phyloP scores from a whole-genome alignment of 2,797 vertebrate genomes.

The Acropternis orthonyx region DNA sequence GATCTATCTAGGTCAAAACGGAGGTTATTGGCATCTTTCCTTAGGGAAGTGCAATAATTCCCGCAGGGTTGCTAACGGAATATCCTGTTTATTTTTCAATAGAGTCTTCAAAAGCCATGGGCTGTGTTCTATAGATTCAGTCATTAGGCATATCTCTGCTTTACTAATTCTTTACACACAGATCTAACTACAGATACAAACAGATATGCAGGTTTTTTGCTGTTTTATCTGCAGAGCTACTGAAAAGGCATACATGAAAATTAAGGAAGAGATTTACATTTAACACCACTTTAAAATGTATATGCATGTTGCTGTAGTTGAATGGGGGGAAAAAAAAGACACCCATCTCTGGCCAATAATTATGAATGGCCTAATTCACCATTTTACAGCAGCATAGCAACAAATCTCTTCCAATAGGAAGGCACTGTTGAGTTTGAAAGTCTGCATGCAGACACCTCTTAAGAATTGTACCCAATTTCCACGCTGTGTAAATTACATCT shows the following conservation, averaged over 20 bases:
- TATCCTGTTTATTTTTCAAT: slow-evolving; percentile 64
- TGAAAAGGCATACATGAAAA: background rate
- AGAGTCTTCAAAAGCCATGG: slow-evolving; percentile 34
- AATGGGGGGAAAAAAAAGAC: background rate
- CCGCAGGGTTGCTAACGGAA: slow-evolving; percentile 58
- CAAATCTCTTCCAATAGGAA: slow-evolving; percentile 58
- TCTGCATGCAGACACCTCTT: slow-evolving; percentile 20
- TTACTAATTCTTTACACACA: slow-evolving; percentile 24
- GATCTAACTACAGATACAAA: background rate
- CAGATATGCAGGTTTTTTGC: background rate
- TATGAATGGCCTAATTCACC: slow-evolving; percentile 59
- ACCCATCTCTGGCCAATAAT: background rate
- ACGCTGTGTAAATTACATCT: slow-evolving; percentile 26
- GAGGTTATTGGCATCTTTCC: slow-evolving; percentile 67
- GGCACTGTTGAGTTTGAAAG: slow-evolving; percentile 2
- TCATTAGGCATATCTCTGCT: slow-evolving; percentile 11
- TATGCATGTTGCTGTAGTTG: background rate
- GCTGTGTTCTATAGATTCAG: slow-evolving; percentile 14
- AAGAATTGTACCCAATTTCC: slow-evolving; percentile 34
- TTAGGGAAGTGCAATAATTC: slow-evolving; percentile 57
- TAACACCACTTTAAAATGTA: background rate
- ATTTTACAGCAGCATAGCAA: slow-evolving; percentile 56
- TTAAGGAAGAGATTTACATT: slow-evolving; percentile 19
- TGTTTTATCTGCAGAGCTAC: slow-evolving; percentile 19
- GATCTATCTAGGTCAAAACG: slow-evolving; percentile 66